Conservation (phyloP, 2,888 invertebrate genomes). For the Tenthredo mesomela region DNA sequence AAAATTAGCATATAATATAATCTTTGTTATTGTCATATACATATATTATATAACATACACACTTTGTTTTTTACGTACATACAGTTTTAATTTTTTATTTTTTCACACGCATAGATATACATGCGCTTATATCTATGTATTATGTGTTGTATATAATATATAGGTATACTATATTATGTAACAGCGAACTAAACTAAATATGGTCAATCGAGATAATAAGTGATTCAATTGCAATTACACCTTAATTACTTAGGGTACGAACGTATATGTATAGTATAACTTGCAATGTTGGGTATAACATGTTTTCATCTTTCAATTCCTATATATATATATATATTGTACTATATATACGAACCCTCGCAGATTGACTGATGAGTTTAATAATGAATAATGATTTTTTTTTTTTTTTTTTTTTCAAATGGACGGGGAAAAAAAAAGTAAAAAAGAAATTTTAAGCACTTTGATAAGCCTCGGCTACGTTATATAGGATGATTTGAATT, state of each 20-base stretch:
- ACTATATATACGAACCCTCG: conserved; percentile 1
- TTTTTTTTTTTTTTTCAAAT: no score
- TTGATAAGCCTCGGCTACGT: background rate
- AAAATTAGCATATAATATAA: conserved; percentile 11
- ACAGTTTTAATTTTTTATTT: background rate
- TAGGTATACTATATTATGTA: background rate
- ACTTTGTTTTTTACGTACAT: background rate
- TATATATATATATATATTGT: conserved; percentile 5
- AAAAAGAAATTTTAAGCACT: background rate
- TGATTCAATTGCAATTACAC: background rate
- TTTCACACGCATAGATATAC: conserved; percentile 2
- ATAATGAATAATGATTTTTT: background rate
- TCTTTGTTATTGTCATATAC: conserved; percentile 6
- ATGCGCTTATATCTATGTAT: background rate
- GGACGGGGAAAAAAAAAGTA: background rate
- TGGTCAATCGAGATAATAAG: conserved; percentile 12
- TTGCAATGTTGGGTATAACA: background rate
- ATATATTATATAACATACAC: background rate
- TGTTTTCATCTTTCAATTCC: background rate
- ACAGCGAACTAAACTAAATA: conserved; percentile 32
- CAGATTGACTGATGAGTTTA: conserved; percentile 27
- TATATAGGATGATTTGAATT: background rate
- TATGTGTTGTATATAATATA: conserved; percentile 11
- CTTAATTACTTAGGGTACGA: background rate
- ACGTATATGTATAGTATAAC: background rate